phyloP scores from a whole-genome alignment of 2,888 invertebrate species.

The Patella ulyssiponensis region DNA sequence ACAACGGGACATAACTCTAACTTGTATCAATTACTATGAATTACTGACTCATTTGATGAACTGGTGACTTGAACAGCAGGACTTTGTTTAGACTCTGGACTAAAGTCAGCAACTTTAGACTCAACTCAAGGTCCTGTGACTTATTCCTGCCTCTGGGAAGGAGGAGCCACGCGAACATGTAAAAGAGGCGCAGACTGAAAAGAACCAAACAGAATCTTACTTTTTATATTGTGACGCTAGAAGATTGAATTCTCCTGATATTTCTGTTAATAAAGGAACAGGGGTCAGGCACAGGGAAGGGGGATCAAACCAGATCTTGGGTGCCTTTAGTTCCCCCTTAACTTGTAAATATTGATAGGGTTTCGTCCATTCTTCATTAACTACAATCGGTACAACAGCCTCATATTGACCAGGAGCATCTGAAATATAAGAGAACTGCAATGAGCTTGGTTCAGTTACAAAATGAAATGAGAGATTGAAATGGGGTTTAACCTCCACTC shows the following conservation, averaged over 20 bases:
- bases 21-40: too few relatives aligned
- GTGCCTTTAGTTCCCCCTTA: conserved; percentile 63
- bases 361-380: conserved; percentile 64
- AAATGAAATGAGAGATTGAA: not conserved
- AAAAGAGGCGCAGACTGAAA: too few relatives aligned
- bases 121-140: too few relatives aligned
- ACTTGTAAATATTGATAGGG: conserved; percentile 68
- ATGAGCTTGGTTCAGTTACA: not conserved
- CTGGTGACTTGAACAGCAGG: too few relatives aligned
- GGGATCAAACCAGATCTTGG: conserved; percentile 70
- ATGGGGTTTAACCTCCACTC: conserved; percentile 4
- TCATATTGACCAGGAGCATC: conserved; percentile 63
- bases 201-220: conserved; percentile 45
- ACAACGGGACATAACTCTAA: too few relatives aligned
- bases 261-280: conserved; percentile 66
- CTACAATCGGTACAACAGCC: conserved; percentile 63
- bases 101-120: too few relatives aligned
- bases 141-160: not conserved
- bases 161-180: not conserved
- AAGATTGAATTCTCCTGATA: conserved; percentile 62
- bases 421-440: conserved; percentile 30
- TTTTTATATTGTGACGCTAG: conserved; percentile 62
- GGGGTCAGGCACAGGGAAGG: conserved; percentile 68
- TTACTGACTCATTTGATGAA: too few relatives aligned
- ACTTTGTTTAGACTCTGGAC: too few relatives aligned